Evolutionary conservation across 2,113 vertebrate genomes (phyloP), one percentile per base, ranked within the genome.

Genomic region (Martes martes): DNA sequence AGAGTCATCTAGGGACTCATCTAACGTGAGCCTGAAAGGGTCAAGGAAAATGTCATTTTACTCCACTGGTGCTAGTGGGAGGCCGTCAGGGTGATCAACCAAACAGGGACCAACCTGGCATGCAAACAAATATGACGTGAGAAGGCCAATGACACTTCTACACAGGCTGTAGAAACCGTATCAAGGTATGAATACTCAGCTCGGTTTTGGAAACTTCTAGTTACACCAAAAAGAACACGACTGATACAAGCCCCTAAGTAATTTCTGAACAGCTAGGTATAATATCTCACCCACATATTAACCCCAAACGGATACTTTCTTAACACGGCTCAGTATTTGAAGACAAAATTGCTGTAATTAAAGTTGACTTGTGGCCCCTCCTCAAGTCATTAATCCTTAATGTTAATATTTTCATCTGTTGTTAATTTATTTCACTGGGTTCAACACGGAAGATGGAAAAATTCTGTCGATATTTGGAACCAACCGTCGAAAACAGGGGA

Each of bases 321-420:
- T 76, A 59, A 47, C 11, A 55, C 36, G 84, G 67, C 6, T 67
- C 57, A 83, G 91, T 59, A 89, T 89, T 24, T 65, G n/a, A 83
- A 89, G n/a, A 65, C 9, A 93, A 93, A 89, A 33, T 2, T 11
- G 47, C 57, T 76, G 45, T 89, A 86, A 86, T 45, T 79, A 31
- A 94, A 81, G 14, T 15, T 78, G 16, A 78, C 39, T 59, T 89
- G 24, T 16, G 74, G 21, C 33, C 7, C 21, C 24, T 14, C 21
- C 24, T 14, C 8, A 31, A 57, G 23, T n/a, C 42, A 92, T 88
- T 69, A 59, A 57, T 94, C 94, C 28, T 87, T 78, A 63, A 45
- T 59, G 21, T 93, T 88, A 74, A 10, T 89, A 61, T 80, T 86
- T 94, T 91, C 21, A 97, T 52, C 55, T 89, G 11, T 24, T 95